A percentile compares a stretch with the other conserved stretches of the same genome.
These are phyloP conservation scores for Australoheros facetus DNA, from an alignment of 2,797 vertebrate genomes.

Conservation along the genomic window DNA sequence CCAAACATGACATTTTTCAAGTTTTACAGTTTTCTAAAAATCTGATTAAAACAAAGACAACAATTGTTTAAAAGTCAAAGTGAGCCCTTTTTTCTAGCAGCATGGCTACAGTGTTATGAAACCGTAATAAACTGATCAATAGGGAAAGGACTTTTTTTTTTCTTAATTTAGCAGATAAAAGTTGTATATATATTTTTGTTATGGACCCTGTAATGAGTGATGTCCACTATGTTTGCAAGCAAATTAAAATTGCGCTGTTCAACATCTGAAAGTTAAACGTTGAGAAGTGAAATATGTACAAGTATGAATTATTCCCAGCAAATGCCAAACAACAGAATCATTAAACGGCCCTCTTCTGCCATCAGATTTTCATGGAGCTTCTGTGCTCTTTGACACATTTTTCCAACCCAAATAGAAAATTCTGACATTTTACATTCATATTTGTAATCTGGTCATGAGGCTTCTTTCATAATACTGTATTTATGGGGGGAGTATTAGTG, in stretches of 20 bases:
- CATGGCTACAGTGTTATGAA: background rate
- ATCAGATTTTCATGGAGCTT: background rate
- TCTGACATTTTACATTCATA: conserved; percentile 31
- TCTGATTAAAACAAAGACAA: background rate
- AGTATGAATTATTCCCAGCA: background rate
- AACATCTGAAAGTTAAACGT: background rate
- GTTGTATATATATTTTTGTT: too few relatives aligned
- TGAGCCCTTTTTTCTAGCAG: background rate
- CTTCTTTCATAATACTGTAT: conserved; percentile 9
- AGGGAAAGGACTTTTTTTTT: background rate
- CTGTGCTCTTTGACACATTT: conserved; percentile 10
- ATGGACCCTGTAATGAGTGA: background rate
- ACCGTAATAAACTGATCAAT: background rate
- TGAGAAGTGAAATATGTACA: background rate
- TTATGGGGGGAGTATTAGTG: background rate
- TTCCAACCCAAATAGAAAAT: conserved; percentile 6
- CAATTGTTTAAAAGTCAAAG: background rate
- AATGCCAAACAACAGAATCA: background rate
- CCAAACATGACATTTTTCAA: background rate
- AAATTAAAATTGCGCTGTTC: background rate
- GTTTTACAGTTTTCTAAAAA: background rate
- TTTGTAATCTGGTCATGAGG: conserved; percentile 6
- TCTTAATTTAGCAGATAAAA: background rate
- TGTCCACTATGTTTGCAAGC: background rate
- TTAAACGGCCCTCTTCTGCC: background rate